These are phyloP conservation scores for Picus viridis DNA, from an alignment of 2,797 vertebrate genomes.

Conservation along the genomic window DNA sequence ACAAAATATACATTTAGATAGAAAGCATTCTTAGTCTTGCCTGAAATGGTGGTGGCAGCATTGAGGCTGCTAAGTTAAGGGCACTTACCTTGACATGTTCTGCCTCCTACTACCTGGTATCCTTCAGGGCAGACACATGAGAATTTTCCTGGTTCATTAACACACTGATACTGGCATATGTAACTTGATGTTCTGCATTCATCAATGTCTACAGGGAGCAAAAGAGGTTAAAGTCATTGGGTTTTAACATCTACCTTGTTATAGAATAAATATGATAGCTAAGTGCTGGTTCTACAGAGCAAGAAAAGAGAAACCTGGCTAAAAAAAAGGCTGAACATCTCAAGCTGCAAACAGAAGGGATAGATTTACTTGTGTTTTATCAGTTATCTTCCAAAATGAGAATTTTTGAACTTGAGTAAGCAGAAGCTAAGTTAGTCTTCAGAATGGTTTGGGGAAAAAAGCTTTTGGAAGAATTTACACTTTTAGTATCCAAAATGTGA, in stretches of 20 bases:
- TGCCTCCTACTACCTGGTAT: conserved; percentile 92
- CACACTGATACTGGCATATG: conserved; percentile 92
- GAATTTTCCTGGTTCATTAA: conserved; percentile 93
- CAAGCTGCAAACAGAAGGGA: background rate
- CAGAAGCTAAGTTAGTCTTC: background rate
- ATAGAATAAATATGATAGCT: background rate
- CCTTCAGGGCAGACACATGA: conserved; percentile 94
- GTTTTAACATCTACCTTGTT: background rate
- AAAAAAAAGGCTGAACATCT: background rate
- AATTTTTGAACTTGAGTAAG: background rate
- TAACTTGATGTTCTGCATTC: conserved; percentile 94
- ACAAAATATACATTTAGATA: background rate
- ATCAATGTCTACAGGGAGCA: conserved; percentile 86
- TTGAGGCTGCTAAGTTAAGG: background rate
- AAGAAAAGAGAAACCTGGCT: background rate
- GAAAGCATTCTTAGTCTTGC: background rate
- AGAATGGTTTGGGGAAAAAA: background rate
- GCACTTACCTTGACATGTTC: conserved; percentile 93
- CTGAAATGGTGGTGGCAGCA: background rate
- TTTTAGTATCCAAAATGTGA: background rate
- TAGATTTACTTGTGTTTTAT: background rate
- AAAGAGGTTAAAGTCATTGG: background rate
- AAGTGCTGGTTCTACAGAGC: background rate
- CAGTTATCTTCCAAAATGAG: background rate
- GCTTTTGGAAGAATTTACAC: background rate